Percentiles rank a stretch among this genome's conserved stretches.
phyloP scores from a whole-genome alignment of 2,113 vertebrate genomes.

The Ornithorhynchus anatinus region DNA sequence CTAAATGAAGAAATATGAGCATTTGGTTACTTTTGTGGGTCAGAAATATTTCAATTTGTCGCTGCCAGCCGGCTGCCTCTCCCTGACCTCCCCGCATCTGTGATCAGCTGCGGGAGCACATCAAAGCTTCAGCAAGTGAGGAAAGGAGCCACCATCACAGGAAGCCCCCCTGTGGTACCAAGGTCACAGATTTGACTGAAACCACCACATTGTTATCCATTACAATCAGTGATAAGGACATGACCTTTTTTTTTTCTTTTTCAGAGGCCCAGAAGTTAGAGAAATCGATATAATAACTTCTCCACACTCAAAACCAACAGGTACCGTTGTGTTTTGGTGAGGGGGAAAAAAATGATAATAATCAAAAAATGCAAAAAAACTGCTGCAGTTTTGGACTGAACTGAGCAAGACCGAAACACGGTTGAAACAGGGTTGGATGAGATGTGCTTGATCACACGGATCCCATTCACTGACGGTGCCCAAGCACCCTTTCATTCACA shows the following conservation, averaged over 20 bases:
- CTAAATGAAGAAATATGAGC: conserved; percentile 85
- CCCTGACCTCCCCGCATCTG: conserved; percentile 55
- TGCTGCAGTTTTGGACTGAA: neutral
- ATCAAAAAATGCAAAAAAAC: neutral
- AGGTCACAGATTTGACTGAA: conserved; percentile 50
- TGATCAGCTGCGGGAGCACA: conserved; percentile 65
- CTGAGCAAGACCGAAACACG: too few relatives aligned
- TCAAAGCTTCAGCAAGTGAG: conserved; percentile 68
- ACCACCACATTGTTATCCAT: conserved; percentile 54
- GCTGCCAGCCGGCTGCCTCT: conserved; percentile 68
- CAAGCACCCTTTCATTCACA: conserved; percentile 31
- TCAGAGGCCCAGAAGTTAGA: conserved; percentile 24
- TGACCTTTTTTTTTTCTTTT: conserved; percentile 16
- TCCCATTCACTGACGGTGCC: conserved; percentile 39
- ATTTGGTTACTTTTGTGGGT: conserved; percentile 63
- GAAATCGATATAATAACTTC: neutral
- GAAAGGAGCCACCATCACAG: conserved; percentile 42
- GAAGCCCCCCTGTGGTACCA: conserved; percentile 24
- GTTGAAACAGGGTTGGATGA: neutral
- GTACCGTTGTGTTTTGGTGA: neutral
- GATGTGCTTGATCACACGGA: conserved; percentile 3
- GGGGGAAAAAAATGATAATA: neutral
- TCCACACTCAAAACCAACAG: neutral
- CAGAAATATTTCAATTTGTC: conserved; percentile 66
- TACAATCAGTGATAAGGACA: conserved; percentile 49